Evolutionary conservation across 2,888 invertebrate species (phyloP).

Genomic region (Ormyrus rosae): DNA sequence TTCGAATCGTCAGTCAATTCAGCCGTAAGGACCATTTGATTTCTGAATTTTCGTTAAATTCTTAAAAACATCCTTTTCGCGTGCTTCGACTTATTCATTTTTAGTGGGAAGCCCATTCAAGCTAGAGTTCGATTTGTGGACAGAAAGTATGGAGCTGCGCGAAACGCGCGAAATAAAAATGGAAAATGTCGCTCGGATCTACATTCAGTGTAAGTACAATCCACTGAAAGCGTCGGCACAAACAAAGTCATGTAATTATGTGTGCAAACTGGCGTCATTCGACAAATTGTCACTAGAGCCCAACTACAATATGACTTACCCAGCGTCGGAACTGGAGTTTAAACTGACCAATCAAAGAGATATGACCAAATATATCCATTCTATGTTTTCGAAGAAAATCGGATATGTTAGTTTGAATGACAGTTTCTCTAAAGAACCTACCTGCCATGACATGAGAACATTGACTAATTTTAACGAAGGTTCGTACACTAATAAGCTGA

Average conservation of each 20-base stretch:
- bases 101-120: constrained; percentile 61
- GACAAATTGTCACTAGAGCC: constrained; percentile 31
- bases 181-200: neutral
- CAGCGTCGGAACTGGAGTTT: constrained; percentile 31
- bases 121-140: constrained; percentile 64
- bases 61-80: too few species aligned
- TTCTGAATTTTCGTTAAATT: neutral
- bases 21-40: constrained; percentile 56
- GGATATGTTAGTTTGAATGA: too few species aligned
- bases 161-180: constrained; percentile 59
- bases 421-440: too few species aligned
- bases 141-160: constrained; percentile 59
- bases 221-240: constrained; percentile 11
- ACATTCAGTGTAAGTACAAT: constrained; percentile 8
- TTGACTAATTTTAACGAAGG: too few species aligned
- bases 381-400: too few species aligned
- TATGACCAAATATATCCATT: too few species aligned
- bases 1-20: constrained; percentile 59
- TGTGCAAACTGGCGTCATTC: neutral
- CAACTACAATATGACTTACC: constrained; percentile 30
- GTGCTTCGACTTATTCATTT: neutral
- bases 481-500: too few species aligned
- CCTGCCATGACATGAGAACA: too few species aligned
- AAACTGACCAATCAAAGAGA: constrained; percentile 42
- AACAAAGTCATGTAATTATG: neutral